A percentile compares a stretch with the other conserved stretches of the same genome.
Evolutionary conservation across 2,797 vertebrate species (phyloP).

Genomic region (Vireo griseus): DNA sequence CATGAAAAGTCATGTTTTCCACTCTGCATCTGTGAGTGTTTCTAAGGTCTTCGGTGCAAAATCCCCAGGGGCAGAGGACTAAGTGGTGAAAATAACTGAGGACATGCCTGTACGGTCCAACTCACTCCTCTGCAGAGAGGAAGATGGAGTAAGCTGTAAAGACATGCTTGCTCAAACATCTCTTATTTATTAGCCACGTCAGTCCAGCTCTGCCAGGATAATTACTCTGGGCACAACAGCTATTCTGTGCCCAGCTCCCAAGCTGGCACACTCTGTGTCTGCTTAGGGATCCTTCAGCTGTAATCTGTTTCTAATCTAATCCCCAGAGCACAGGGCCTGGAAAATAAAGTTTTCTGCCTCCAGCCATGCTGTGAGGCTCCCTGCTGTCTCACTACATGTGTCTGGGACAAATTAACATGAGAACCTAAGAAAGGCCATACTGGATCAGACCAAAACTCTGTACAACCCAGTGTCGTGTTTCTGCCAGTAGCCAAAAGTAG

Average conservation of each 20-base stretch:
- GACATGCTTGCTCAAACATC: conserved; percentile 33
- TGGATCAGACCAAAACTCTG: background rate
- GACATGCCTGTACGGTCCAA: background rate
- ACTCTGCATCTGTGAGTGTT: background rate
- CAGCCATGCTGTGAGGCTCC: background rate
- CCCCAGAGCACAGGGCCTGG: background rate
- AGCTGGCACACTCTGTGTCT: background rate
- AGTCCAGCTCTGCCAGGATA: conserved; percentile 27
- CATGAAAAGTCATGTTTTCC: background rate
- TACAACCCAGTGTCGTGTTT: background rate
- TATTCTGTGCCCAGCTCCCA: background rate
- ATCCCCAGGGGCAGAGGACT: background rate
- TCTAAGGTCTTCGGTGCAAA: background rate
- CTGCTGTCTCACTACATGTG: background rate
- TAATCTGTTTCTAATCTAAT: conserved; percentile 30
- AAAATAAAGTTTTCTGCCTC: conserved; percentile 3
- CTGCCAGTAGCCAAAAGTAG: background rate
- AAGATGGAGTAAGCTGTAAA: conserved; percentile 24
- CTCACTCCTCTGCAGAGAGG: background rate
- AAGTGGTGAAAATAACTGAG: conserved; percentile 39
- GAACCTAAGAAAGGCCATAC: background rate
- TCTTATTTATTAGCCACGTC: conserved; percentile 46
- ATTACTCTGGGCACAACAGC: conserved; percentile 26
- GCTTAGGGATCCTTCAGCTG: background rate
- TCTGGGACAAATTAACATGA: conserved; percentile 16